A percentile compares a stretch with the other conserved stretches of the same genome.
Conservation (phyloP, 2,113 vertebrate species). For the Notarius quadriscutis region DNA sequence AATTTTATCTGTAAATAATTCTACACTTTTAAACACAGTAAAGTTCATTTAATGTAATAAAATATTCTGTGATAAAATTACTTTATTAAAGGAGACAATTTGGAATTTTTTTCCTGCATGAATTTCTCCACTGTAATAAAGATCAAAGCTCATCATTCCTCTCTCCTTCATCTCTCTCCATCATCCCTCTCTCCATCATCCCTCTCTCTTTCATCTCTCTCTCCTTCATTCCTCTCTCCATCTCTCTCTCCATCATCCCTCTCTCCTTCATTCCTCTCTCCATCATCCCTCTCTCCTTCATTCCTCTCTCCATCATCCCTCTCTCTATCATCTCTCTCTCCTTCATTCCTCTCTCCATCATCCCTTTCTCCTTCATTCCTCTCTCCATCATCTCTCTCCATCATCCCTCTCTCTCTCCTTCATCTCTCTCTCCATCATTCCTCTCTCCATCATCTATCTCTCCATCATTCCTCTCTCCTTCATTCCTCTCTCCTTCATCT, state of each 20-base stretch:
- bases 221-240: not conserved
- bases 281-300: not conserved
- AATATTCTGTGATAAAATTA: no score
- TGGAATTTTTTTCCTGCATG: not conserved
- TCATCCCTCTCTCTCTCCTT: not conserved
- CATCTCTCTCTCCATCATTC: not conserved
- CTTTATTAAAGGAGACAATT: no score
- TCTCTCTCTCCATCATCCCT: no score
- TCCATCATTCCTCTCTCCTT: not conserved
- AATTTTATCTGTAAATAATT: not conserved
- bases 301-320: not conserved
- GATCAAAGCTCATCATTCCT: slow-evolving; percentile 16
- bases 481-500: not conserved
- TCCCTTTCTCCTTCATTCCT: not conserved
- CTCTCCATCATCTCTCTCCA: not conserved
- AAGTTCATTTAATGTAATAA: not conserved
- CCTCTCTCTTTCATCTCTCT: not conserved
- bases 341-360: not conserved
- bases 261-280: not conserved
- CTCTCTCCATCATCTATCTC: not conserved
- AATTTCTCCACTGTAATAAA: not conserved
- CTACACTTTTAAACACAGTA: not conserved
- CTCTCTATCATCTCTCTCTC: not conserved
- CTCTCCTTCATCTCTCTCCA: slow-evolving; percentile 9
- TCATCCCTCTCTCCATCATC: not conserved